phyloP scores from a whole-genome alignment of 1,140 invertebrate genomes.

The Laodelphax striatellus region DNA sequence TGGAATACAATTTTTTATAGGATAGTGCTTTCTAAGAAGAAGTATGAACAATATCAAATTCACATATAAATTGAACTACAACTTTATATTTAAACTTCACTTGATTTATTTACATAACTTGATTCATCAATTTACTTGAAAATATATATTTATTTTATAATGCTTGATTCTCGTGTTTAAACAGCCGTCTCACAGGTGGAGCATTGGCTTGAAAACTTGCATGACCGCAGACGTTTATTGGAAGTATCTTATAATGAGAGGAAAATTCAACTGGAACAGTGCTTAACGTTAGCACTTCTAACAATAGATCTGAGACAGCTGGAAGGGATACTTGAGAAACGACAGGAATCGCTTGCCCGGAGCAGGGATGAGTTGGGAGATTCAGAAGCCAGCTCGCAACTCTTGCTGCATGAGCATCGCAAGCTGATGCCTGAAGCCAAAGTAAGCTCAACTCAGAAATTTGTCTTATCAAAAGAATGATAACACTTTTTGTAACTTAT shows the following conservation, averaged over 20 bases:
- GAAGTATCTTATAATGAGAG: constrained; percentile 53
- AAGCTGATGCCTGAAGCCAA: constrained; percentile 61
- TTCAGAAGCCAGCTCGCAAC: constrained; percentile 54
- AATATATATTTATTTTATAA: no score
- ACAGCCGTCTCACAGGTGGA: constrained; percentile 57
- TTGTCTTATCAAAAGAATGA: no score
- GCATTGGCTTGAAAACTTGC: constrained; percentile 61
- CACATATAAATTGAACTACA: no score
- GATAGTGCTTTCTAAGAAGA: no score
- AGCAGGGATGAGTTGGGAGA: constrained; percentile 45
- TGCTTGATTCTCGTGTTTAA: constrained; percentile 17
- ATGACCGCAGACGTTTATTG: constrained; percentile 58
- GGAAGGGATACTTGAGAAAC: constrained; percentile 41
- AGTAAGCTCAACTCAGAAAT: constrained; percentile 31
- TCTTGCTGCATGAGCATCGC: constrained; percentile 53
- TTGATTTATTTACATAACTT: no score
- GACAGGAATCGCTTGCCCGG: constrained; percentile 33
- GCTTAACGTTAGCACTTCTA: constrained; percentile 58
- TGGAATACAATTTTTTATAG: no score
- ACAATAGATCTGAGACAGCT: constrained; percentile 60
- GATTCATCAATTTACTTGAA: not conserved
- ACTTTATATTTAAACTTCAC: no score
- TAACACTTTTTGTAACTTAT: no score
- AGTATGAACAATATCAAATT: no score
- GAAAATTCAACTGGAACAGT: constrained; percentile 34